Base-by-base conservation (phyloP, 2,888 invertebrate genomes). In the Idaea biselata region DNA sequence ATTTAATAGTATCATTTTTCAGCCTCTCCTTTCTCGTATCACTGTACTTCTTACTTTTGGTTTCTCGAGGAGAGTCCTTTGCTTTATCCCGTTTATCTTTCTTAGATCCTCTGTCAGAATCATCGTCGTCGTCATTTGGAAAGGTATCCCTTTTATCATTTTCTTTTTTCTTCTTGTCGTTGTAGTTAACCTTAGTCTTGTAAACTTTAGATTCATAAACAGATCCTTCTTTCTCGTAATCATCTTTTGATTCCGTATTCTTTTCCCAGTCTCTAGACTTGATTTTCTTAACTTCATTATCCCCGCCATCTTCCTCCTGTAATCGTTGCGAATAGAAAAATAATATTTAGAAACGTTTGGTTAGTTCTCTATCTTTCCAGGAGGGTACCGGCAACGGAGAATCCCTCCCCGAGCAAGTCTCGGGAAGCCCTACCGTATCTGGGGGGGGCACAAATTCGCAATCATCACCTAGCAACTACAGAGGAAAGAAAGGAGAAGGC, bases 121-220 rank as follows among this genome's bases (percentile, higher is more conserved):
- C 89, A n/a, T 93, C 93, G 16, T 89, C 91, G 60, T 93, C 93
- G 66, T 90, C 91, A 56, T 80, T 83, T 54, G 78, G 73, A 61
- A 56, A 56, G 18, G 76, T 83, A 58, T 87, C 91, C 61, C 88
- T 93, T 60, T 89, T 93, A 62, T 89, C 90, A 73, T 79, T 83
- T 59, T 93, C 93, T 65, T 85, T 90, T 71, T 93, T 92, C 68
- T 92, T 93, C 67, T 91, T 91, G 65, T 94, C 93, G 70, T 84
- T 89, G 62, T 78, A 69, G 18, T 75, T 80, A 63, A 80, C 62
- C 72, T 91, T 92, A n/a, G 88, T 83, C 67, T 87, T 87, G 67
- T 83, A 89, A 16, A 85, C 82, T 80, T 90, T 91, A 59, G 88
- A 86, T 81, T 93, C 92, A 73, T 82, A 89, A 44, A 89, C 82